phyloP scores from a whole-genome alignment of 2,797 vertebrate genomes.

The Hephaestus fuliginosus region DNA sequence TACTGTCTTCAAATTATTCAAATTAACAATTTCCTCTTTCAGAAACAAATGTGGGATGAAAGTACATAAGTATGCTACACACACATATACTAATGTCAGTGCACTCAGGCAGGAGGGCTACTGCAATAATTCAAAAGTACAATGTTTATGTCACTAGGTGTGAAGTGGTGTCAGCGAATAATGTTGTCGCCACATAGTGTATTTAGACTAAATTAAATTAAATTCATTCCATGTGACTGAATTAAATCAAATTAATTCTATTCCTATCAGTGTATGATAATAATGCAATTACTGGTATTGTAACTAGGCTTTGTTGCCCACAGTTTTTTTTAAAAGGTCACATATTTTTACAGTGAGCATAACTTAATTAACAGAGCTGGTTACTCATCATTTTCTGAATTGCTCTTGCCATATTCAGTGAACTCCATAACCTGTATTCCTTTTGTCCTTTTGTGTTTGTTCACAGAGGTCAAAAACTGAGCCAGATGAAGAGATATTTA shows the following conservation, averaged over 20 bases:
- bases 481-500: not conserved
- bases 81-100: not conserved
- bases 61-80: slow-evolving; percentile 21
- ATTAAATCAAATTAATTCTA: no score
- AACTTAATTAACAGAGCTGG: not conserved
- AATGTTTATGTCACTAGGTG: slow-evolving; percentile 10
- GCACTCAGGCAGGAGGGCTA: not conserved
- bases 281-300: not conserved
- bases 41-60: slow-evolving; percentile 35
- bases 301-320: not conserved
- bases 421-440: not conserved
- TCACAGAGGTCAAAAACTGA: not conserved
- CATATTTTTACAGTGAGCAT: not conserved
- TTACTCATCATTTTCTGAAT: slow-evolving; percentile 15
- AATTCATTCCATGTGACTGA: no score
- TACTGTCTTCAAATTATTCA: slow-evolving; percentile 50
- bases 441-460: not conserved
- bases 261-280: not conserved
- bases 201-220: not conserved
- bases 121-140: slow-evolving; percentile 7
- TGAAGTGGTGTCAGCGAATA: not conserved
- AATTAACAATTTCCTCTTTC: slow-evolving; percentile 50
- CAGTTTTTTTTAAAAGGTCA: not conserved
- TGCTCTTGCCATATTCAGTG: not conserved
- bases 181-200: not conserved